These are phyloP conservation scores for Gibbula magus DNA, from an alignment of 2,888 invertebrate genomes.

Conservation along the genomic window DNA sequence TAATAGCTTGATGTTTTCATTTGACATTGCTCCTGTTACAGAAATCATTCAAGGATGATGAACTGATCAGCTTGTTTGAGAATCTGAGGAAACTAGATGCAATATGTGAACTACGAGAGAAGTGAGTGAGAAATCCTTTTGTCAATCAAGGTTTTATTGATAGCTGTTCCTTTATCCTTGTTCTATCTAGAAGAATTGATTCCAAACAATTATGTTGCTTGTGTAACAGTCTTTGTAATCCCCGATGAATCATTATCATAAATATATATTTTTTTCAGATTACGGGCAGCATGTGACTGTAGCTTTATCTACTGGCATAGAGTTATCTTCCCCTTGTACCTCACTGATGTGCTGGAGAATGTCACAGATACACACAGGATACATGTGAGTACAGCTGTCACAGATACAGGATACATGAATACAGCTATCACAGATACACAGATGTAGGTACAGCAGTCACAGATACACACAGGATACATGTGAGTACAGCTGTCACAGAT, in stretches of 20 bases:
- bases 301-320: constrained; percentile 89
- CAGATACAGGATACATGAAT: constrained; percentile 69
- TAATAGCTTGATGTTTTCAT: not conserved
- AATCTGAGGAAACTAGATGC: constrained; percentile 82
- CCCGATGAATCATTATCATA: not conserved
- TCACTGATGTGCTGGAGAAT: constrained; percentile 83
- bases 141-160: not conserved
- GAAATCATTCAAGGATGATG: constrained; percentile 79
- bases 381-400: constrained; percentile 75
- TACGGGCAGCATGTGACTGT: constrained; percentile 83
- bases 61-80: constrained; percentile 80
- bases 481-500: constrained; percentile 82
- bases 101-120: constrained; percentile 79
- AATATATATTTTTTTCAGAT: constrained; percentile 63
- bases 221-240: not conserved
- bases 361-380: constrained; percentile 82
- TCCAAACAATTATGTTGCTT: not conserved
- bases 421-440: too few species aligned
- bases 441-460: constrained; percentile 83
- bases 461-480: constrained; percentile 82
- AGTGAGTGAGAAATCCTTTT: constrained; percentile 55
- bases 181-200: not conserved
- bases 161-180: too few species aligned
- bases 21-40: constrained; percentile 38
- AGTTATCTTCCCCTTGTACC: constrained; percentile 85